Percentiles rank a stretch among this genome's conserved stretches.
phyloP scores from a whole-genome alignment of 2,888 invertebrate genomes.

The Muschampia plurimacula region DNA sequence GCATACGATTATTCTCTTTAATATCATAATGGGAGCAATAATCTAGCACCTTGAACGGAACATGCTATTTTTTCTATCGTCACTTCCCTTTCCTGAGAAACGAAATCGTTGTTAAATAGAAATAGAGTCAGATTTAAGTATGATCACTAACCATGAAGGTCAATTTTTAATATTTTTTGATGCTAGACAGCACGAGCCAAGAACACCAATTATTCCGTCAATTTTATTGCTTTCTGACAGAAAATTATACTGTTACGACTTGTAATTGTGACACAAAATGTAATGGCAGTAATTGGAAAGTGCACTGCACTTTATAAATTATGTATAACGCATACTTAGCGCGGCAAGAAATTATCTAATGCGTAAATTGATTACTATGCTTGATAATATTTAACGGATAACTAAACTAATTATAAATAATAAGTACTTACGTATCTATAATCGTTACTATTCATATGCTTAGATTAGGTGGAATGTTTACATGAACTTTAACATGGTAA shows the following conservation, averaged over 20 bases:
- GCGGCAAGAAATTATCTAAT: conserved; percentile 9
- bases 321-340: background rate
- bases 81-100: conserved; percentile 74
- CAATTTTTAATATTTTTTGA: conserved; percentile 57
- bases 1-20: conserved; percentile 3
- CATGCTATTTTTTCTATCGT: conserved; percentile 53
- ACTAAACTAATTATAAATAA: conserved; percentile 1
- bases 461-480: background rate
- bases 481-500: too few species aligned
- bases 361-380: conserved; percentile 12
- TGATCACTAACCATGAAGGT: conserved; percentile 64
- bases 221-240: conserved; percentile 34
- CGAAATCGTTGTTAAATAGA: conserved; percentile 61
- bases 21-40: conserved; percentile 28
- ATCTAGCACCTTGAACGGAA: conserved; percentile 58
- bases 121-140: conserved; percentile 53
- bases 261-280: conserved; percentile 28
- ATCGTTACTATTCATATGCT: background rate
- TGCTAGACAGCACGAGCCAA: conserved; percentile 48
- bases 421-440: background rate
- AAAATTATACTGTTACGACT: conserved; percentile 17
- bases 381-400: conserved; percentile 9
- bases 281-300: conserved; percentile 23
- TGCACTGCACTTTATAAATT: conserved; percentile 18
- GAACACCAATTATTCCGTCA: conserved; percentile 40